Conservation (phyloP, 2,797 vertebrate genomes). For the Austrolebias charrua region DNA sequence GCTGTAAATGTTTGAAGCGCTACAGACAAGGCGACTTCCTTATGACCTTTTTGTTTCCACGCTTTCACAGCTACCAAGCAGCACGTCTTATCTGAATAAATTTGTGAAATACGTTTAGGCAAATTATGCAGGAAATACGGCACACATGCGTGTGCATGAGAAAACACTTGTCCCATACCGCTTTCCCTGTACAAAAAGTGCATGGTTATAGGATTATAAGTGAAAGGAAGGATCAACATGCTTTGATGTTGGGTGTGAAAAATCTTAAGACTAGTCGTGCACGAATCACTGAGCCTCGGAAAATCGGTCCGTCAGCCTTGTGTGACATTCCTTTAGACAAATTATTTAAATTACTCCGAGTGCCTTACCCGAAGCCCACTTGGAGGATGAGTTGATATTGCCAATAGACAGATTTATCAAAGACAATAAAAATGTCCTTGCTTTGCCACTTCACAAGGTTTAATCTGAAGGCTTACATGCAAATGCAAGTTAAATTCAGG, state of each 20-base stretch:
- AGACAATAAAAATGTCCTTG: slow-evolving; percentile 28
- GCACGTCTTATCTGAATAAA: not conserved
- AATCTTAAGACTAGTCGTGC: slow-evolving; percentile 37
- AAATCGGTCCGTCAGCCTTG: slow-evolving; percentile 49
- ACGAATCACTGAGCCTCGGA: slow-evolving; percentile 45
- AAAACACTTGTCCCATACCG: slow-evolving; percentile 15
- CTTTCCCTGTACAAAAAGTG: slow-evolving; percentile 24
- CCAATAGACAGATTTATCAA: slow-evolving; percentile 24
- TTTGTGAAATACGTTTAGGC: not conserved
- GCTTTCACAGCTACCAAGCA: not conserved
- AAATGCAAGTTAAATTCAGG: slow-evolving; percentile 17
- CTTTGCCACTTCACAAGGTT: slow-evolving; percentile 19
- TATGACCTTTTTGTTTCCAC: not conserved
- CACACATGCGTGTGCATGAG: not conserved
- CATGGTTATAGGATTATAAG: slow-evolving; percentile 48
- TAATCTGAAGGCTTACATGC: slow-evolving; percentile 25
- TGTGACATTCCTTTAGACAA: slow-evolving; percentile 37
- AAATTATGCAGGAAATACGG: not conserved
- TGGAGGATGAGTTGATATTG: slow-evolving; percentile 36
- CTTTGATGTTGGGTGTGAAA: slow-evolving; percentile 41
- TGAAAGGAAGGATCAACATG: slow-evolving; percentile 46
- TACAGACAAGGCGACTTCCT: not conserved
- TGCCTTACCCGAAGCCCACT: slow-evolving; percentile 36
- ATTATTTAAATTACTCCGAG: slow-evolving; percentile 43
- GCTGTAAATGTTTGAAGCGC: not conserved